Evolutionary conservation across 1,140 invertebrate genomes (phyloP).

Genomic region (Odontomachus brunneus): DNA sequence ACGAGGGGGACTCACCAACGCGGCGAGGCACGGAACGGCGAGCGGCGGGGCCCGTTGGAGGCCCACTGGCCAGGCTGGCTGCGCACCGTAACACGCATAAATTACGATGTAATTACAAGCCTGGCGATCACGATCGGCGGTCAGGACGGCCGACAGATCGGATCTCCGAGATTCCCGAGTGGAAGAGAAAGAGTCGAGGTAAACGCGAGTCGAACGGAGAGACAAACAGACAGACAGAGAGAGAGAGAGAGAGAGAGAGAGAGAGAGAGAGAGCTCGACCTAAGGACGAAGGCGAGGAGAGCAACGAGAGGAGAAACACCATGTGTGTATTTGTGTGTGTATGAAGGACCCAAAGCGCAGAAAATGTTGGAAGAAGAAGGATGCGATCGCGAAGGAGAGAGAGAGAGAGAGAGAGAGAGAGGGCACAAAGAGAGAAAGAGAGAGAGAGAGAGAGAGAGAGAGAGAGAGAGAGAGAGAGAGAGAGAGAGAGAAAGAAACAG

Average conservation of each 20-base stretch:
- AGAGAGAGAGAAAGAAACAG: no score
- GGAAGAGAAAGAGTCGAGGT: constrained; percentile 44
- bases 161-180: constrained; percentile 71
- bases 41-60: constrained; percentile 56
- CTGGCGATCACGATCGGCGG: constrained; percentile 80
- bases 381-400: not conserved
- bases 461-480: no score
- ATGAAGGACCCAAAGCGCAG: constrained; percentile 42
- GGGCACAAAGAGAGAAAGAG: no score
- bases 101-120: constrained; percentile 84
- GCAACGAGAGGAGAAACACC: constrained; percentile 40
- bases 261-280: constrained; percentile 2
- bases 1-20: not conserved
- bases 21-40: constrained; percentile 20
- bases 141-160: constrained; percentile 77
- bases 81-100: constrained; percentile 83
- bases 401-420: not conserved
- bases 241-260: not conserved
- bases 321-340: not conserved
- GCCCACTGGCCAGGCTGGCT: constrained; percentile 60
- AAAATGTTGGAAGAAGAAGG: constrained; percentile 26
- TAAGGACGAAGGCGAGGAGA: constrained; percentile 33
- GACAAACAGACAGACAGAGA: constrained; percentile 19
- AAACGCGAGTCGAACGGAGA: constrained; percentile 28
- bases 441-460: constrained; percentile 5